A percentile compares a stretch with the other conserved stretches of the same genome.
Evolutionary conservation across 2,113 vertebrate genomes (phyloP).

Genomic region (Probosciger aterrimus): DNA sequence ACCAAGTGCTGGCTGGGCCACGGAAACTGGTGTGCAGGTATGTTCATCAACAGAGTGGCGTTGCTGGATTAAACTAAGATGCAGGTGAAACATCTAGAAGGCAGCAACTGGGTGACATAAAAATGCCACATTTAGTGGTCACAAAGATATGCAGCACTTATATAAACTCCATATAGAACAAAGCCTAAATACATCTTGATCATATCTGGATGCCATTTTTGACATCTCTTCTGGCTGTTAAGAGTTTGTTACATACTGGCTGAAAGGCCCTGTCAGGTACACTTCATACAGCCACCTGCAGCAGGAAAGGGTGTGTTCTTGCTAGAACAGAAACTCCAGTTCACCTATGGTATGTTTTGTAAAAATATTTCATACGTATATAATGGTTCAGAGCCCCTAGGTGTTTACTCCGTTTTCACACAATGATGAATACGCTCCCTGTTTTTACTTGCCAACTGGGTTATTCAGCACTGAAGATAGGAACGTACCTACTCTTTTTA

Average conservation of each 20-base stretch:
- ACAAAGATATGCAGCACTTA: neutral
- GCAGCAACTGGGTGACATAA: neutral
- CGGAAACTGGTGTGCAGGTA: neutral
- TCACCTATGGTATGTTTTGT: neutral
- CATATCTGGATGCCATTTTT: neutral
- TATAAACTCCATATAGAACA: rapidly evolving
- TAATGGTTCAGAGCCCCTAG: neutral
- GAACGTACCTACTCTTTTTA: neutral
- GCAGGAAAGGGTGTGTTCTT: neutral
- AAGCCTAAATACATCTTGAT: neutral
- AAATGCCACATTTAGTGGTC: rapidly evolving
- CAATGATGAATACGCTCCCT: rapidly evolving
- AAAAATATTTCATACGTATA: neutral
- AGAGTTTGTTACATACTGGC: neutral
- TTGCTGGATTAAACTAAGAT: rapidly evolving
- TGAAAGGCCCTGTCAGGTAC: neutral
- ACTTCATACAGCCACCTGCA: neutral
- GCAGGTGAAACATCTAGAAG: neutral
- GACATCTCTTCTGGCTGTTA: neutral
- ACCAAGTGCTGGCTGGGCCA: rapidly evolving
- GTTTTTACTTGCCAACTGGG: neutral
- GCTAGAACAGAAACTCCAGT: neutral
- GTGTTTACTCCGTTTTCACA: neutral
- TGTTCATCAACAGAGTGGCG: neutral
- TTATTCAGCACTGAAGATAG: neutral